Base-by-base conservation (phyloP, 35 echinoderm and acorn worm genomes). In the Lytechinus pictus region DNA sequence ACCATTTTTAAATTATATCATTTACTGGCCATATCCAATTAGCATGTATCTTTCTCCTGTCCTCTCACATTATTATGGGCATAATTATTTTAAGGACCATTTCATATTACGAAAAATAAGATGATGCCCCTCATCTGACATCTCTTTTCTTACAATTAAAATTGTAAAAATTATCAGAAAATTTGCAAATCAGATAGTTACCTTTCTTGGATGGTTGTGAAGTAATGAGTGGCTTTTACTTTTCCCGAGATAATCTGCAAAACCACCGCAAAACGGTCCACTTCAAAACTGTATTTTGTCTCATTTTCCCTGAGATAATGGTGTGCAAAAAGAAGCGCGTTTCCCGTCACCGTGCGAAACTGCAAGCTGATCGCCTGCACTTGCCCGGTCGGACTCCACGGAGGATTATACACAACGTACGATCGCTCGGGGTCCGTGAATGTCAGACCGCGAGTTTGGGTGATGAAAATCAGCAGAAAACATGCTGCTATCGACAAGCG, bases 311-410 rank as follows among this genome's bases (percentile, higher is more conserved):
- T 53, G 6, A 93, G 52, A 54, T 93, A 93, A 44, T 93, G 92
- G 24, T 93, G 92, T 27, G 92, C 92, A 54, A 93, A 93, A n/a
- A 93, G 92, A 57, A 93, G 92, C 54, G 92, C 92, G 92, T 93
- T 93, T 4, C 92, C 55, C 14, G 92, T 93, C 55, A 57, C 92
- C 92, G 92, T 93, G 6, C 92, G 92, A 27, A 93, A 93, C 54
- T 93, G 92, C n/a, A 93, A 54, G 29, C 54, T 53, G 92, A 93
- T 93, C 55, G 92, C 92, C 92, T 93, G 92, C 29, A 93, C 55
- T 11, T 93, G 10, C 13, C 92, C 92, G 53, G 91, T n/a, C 29
- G 92, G 92, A 9, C n/a, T 93, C 92, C 92, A 93, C 0, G 92
- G 92, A 2, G 92, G 92, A 54, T 57, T 93, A 53, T 93, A 93